These are phyloP conservation scores for Salvelinus alpinus DNA, from an alignment of 2,113 vertebrate species.

Conservation along the genomic window DNA sequence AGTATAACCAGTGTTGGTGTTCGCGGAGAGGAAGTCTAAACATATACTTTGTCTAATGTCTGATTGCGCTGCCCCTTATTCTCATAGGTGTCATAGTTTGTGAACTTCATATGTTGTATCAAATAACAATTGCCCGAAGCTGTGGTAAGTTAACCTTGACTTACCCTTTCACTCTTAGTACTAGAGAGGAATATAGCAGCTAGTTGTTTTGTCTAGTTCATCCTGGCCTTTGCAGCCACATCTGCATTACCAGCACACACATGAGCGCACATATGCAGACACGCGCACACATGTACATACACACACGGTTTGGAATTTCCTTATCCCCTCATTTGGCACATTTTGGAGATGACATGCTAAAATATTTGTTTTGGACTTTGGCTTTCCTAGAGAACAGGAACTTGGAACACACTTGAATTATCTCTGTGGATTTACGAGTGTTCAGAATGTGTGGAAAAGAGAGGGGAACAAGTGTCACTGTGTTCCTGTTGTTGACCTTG, in stretches of 20 bases:
- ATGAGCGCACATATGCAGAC: constrained; percentile 2
- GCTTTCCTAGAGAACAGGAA: not conserved
- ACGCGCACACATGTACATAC: not conserved
- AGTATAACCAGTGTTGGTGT: too few relatives aligned
- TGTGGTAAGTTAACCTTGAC: too few relatives aligned
- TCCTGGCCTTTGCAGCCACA: not conserved
- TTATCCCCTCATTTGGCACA: not conserved
- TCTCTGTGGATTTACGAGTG: constrained; percentile 1
- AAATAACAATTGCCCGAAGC: too few relatives aligned
- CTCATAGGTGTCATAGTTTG: too few relatives aligned
- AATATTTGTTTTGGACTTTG: not conserved
- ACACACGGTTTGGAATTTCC: not conserved
- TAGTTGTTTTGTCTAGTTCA: not conserved
- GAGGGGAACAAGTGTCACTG: not conserved
- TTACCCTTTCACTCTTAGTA: too few relatives aligned
- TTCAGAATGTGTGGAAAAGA: not conserved
- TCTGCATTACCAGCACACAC: not conserved
- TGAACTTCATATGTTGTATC: too few relatives aligned
- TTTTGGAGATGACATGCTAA: not conserved
- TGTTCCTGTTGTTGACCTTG: not conserved
- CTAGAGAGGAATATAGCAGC: too few relatives aligned
- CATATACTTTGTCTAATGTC: too few relatives aligned
- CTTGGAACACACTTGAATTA: not conserved
- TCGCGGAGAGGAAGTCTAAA: too few relatives aligned
- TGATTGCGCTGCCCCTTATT: too few relatives aligned